These are phyloP conservation scores for Lepidurus arcticus DNA, from an alignment of 1,140 invertebrate species.

Conservation along the genomic window DNA sequence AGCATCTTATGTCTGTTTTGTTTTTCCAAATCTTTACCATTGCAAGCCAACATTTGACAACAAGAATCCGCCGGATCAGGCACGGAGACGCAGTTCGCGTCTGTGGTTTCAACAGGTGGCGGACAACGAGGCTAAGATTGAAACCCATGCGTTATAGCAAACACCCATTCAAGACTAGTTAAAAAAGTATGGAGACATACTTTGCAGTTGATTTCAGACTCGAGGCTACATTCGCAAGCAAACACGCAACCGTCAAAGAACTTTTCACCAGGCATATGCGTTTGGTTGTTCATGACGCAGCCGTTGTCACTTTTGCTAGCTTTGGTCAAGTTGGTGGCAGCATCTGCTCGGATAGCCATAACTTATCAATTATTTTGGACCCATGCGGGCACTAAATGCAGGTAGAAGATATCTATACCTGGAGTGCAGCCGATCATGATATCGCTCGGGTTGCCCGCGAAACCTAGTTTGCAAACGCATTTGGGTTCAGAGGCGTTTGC, in stretches of 20 bases:
- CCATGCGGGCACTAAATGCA: slow-evolving; percentile 30
- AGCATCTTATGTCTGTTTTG: slow-evolving; percentile 23
- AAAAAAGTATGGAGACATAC: slow-evolving; percentile 35
- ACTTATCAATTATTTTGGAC: slow-evolving; percentile 34
- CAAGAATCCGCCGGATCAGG: slow-evolving; percentile 42
- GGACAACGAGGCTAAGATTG: slow-evolving; percentile 34
- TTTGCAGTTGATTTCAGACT: slow-evolving; percentile 44
- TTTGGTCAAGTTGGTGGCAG: slow-evolving; percentile 35
- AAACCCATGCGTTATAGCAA: neutral
- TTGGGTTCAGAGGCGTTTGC: slow-evolving; percentile 39
- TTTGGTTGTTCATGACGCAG: slow-evolving; percentile 43
- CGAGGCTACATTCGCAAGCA: slow-evolving; percentile 44
- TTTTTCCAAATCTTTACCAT: slow-evolving; percentile 32
- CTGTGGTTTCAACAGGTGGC: slow-evolving; percentile 1
- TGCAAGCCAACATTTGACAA: slow-evolving; percentile 45
- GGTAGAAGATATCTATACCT: slow-evolving; percentile 31
- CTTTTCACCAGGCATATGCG: slow-evolving; percentile 43
- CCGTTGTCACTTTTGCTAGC: slow-evolving; percentile 37
- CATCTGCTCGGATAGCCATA: slow-evolving; percentile 36
- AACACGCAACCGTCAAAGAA: slow-evolving; percentile 45
- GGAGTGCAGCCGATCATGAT: slow-evolving; percentile 39
- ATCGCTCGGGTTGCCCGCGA: slow-evolving; percentile 44
- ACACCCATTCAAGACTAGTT: neutral
- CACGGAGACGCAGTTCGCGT: slow-evolving; percentile 38
- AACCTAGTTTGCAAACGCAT: slow-evolving; percentile 44